Percentiles rank a stretch among this genome's conserved stretches.
Evolutionary conservation across 2,888 invertebrate genomes (phyloP).

Genomic region (Conchocele bisecta): DNA sequence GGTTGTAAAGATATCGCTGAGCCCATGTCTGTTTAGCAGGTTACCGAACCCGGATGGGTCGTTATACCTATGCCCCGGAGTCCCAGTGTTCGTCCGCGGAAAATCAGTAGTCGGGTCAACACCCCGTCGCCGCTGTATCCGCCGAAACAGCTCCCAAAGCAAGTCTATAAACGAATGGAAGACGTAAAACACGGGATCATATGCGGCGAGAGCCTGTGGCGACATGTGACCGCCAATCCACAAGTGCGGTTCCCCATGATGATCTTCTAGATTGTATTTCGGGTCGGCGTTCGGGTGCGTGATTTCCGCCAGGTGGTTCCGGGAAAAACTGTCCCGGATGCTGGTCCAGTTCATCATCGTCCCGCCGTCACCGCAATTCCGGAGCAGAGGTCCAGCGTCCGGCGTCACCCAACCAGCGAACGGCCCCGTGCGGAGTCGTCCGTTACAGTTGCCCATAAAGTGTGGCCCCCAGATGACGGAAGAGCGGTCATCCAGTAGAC

Average conservation of each 20-base stretch:
- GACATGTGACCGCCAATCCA: constrained; percentile 74
- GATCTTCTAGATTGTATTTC: constrained; percentile 61
- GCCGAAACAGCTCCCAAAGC: constrained; percentile 71
- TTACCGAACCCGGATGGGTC: constrained; percentile 69
- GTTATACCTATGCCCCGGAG: constrained; percentile 57
- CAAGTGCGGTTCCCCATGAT: constrained; percentile 63
- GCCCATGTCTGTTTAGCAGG: constrained; percentile 64
- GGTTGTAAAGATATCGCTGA: constrained; percentile 63
- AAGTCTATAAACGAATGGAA: constrained; percentile 75
- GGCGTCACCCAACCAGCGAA: constrained; percentile 64
- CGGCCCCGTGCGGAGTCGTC: constrained; percentile 59
- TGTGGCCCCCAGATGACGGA: constrained; percentile 59
- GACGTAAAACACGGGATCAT: constrained; percentile 73
- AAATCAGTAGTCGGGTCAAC: constrained; percentile 66
- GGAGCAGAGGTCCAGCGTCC: constrained; percentile 58
- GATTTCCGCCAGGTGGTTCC: constrained; percentile 58
- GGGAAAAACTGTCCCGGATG: constrained; percentile 52
- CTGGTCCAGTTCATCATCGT: constrained; percentile 64
- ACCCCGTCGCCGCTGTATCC: constrained; percentile 59
- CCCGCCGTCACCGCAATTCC: constrained; percentile 66
- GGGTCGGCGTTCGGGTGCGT: constrained; percentile 56
- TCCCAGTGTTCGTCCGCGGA: constrained; percentile 58
- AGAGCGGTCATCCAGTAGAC: constrained; percentile 54
- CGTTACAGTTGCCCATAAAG: constrained; percentile 67
- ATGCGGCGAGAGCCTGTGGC: constrained; percentile 69